Conservation (phyloP, 2,797 vertebrate species). For the Tadarida brasiliensis region DNA sequence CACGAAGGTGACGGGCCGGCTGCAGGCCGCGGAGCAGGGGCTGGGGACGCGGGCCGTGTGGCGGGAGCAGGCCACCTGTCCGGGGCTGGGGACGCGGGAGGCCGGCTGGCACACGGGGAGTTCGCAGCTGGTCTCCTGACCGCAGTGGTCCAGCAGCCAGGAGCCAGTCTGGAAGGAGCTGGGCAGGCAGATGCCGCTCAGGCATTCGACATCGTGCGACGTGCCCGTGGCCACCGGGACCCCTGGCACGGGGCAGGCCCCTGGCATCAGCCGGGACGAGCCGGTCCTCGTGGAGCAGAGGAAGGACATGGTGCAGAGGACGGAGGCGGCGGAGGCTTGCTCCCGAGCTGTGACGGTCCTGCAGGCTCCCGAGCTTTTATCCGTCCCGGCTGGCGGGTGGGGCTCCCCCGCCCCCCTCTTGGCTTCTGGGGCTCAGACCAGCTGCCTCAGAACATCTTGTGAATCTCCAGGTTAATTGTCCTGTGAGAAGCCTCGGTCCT, state of each 20-base stretch:
- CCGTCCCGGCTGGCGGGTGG: constrained; percentile 66
- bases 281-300: constrained; percentile 72
- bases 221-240: background rate
- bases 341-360: constrained; percentile 38
- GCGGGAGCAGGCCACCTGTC: constrained; percentile 62
- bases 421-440: constrained; percentile 56
- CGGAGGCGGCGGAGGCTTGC: background rate
- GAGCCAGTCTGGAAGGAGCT: constrained; percentile 82
- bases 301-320: constrained; percentile 72
- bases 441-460: constrained; percentile 74
- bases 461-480: constrained; percentile 74
- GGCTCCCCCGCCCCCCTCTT: background rate
- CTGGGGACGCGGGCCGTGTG: constrained; percentile 70
- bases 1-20: constrained; percentile 72
- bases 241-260: constrained; percentile 12
- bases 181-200: constrained; percentile 77
- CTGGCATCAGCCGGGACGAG: constrained; percentile 53
- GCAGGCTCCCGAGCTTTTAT: constrained; percentile 65
- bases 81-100: constrained; percentile 61
- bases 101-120: constrained; percentile 66
- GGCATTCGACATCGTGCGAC: constrained; percentile 26
- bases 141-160: constrained; percentile 82
- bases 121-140: constrained; percentile 63
- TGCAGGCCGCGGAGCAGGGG: constrained; percentile 68
- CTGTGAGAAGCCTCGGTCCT: constrained; percentile 71